Evolutionary conservation across 2,888 invertebrate genomes (phyloP), one percentile per base, ranked within the genome.

Genomic region (Trachelus stipa): DNA sequence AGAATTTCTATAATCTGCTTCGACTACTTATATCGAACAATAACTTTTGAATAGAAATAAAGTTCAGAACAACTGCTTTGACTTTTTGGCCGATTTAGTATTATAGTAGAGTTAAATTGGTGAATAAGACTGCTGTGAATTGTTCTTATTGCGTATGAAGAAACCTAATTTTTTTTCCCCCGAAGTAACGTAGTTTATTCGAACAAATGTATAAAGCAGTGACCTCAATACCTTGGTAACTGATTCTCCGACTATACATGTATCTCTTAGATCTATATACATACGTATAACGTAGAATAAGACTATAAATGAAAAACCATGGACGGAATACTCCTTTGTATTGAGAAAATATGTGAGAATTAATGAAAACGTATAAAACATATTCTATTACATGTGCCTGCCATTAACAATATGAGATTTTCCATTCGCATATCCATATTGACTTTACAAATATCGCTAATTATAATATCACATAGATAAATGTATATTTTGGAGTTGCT

Each of bases 401-500:
- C 56, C 56, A 56, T 56, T 56, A 56, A 56, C 2, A 56, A 56
- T 56, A 56, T 56, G 56, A 56, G 23, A 56, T 23, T 56, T 56
- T 56, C 9, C 23, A 23, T 23, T 9, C 23, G 56, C 23, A 56
- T 56, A 56, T 56, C 56, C 23, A 56, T 56, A 56, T 56, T 56
- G 56, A 56, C 56, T 56, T 56, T 56, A 56, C 9, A 56, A 56
- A 9, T 56, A 56, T 56, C 56, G 9, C 15, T 56, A 56, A 56
- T 56, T 56, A 56, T 56, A 56, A 56, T 56, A 56, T 56, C 31
- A 71, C 31, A 12, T 71, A 71, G 6, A 34, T 71, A 34, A 9
- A 33, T 31, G 34, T 71, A 71, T 71, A 71, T 71, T 71, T 71
- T 71, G 71, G 34, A 71, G 71, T 71, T 71, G 71, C 34, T 15